A percentile compares a stretch with the other conserved stretches of the same genome.
These are phyloP conservation scores for Mylabris phalerata DNA, from an alignment of 1,140 invertebrate genomes.

Conservation along the genomic window DNA sequence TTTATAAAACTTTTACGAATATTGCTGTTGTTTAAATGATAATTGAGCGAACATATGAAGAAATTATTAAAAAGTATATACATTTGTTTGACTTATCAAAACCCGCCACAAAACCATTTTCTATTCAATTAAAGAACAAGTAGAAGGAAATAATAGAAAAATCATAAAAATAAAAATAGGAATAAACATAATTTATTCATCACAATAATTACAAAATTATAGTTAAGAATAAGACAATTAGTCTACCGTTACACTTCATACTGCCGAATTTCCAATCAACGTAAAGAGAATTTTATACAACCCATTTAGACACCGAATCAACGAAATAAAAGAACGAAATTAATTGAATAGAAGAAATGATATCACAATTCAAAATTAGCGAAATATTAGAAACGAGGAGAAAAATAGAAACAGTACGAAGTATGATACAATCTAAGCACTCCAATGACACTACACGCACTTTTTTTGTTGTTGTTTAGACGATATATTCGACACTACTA, in stretches of 20 bases:
- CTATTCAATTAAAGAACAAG: neutral
- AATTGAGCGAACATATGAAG: constrained; percentile 23
- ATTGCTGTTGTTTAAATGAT: constrained; percentile 2
- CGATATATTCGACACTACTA: constrained; percentile 37
- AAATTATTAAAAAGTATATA: constrained; percentile 20
- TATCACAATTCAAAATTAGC: constrained; percentile 8
- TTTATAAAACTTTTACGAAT: neutral
- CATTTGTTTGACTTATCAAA: constrained; percentile 11
- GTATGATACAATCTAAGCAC: constrained; percentile 36
- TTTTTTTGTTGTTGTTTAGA: constrained; percentile 27
- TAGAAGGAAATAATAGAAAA: too few species aligned
- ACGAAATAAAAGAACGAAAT: neutral
- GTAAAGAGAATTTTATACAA: constrained; percentile 1
- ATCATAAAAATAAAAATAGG: constrained; percentile 17
- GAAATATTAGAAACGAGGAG: neutral
- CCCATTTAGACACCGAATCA: too few species aligned
- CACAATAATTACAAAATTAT: constrained; percentile 32
- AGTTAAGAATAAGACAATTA: constrained; percentile 26
- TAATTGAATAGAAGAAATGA: constrained; percentile 2
- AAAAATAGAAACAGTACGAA: constrained; percentile 27
- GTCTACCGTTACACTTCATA: constrained; percentile 25
- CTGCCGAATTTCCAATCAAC: constrained; percentile 13
- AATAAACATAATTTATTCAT: constrained; percentile 32
- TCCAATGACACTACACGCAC: constrained; percentile 40
- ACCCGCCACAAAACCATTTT: constrained; percentile 7